Percentiles rank a stretch among this genome's conserved stretches.
phyloP scores from a whole-genome alignment of 2,113 vertebrate species.

The Opisthocomus hoazin region DNA sequence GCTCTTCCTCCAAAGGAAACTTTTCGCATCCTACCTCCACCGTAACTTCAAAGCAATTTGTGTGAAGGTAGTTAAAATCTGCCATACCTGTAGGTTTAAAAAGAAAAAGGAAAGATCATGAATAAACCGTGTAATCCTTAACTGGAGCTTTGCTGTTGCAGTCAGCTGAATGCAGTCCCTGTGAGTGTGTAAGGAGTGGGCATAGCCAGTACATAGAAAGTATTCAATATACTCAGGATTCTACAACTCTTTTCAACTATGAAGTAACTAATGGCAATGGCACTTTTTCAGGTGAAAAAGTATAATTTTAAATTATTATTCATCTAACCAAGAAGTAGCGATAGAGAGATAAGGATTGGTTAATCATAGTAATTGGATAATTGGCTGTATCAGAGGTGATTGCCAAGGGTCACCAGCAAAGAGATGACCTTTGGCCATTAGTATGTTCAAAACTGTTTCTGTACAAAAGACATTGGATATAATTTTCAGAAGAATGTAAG shows the following conservation, averaged over 20 bases:
- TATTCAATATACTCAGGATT: neutral
- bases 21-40: slow-evolving; percentile 96
- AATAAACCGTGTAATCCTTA: neutral
- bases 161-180: neutral
- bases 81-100: slow-evolving; percentile 81
- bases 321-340: neutral
- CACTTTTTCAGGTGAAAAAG: neutral
- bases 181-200: neutral
- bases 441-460: neutral
- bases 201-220: neutral
- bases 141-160: neutral
- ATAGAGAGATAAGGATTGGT: neutral
- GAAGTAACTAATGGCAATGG: neutral
- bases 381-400: neutral
- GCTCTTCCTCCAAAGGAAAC: slow-evolving; percentile 88
- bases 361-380: neutral
- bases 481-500: slow-evolving; percentile 3
- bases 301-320: neutral
- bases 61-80: slow-evolving; percentile 96
- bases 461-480: neutral
- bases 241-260: neutral
- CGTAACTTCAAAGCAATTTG: slow-evolving; percentile 93
- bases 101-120: neutral
- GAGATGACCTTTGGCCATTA: neutral
- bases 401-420: neutral